These are phyloP conservation scores for Ganaspis sp. DNA, from an alignment of 1,140 invertebrate genomes.

Conservation along the genomic window DNA sequence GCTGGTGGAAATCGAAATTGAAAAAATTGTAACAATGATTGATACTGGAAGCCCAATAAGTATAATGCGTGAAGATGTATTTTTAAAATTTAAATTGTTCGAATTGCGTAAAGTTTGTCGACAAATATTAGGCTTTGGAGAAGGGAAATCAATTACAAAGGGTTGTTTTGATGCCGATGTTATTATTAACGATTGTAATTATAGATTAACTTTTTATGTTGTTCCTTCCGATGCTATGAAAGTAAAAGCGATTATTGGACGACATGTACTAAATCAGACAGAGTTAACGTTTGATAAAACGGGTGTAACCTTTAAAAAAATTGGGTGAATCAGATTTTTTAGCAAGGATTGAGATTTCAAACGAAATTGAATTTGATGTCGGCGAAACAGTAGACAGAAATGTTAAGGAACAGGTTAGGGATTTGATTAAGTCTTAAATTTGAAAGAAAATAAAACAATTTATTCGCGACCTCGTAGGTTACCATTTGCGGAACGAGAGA, in stretches of 20 bases:
- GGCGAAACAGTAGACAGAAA: background rate
- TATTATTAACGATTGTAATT: background rate
- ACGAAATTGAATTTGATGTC: background rate
- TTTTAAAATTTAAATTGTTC: background rate
- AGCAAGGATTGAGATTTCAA: background rate
- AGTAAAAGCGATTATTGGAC: constrained; percentile 9
- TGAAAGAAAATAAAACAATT: constrained; percentile 41
- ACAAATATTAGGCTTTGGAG: constrained; percentile 9
- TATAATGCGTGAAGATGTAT: constrained; percentile 32
- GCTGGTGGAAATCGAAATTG: constrained; percentile 43
- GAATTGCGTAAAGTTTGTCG: constrained; percentile 1
- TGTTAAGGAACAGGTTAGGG: background rate
- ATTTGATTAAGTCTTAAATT: background rate
- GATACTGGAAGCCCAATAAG: constrained; percentile 34
- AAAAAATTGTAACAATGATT: constrained; percentile 11
- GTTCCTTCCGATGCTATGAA: constrained; percentile 34
- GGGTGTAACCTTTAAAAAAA: background rate
- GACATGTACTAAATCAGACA: background rate
- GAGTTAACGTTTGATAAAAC: background rate
- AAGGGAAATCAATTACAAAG: background rate
- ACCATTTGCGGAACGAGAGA: constrained; percentile 13
- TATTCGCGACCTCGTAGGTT: constrained; percentile 36
- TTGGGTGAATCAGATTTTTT: background rate
- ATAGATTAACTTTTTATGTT: constrained; percentile 14
- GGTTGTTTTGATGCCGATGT: constrained; percentile 10